Evolutionary conservation across 2,888 invertebrate species (phyloP).

Genomic region (Vandiemenella viatica): DNA sequence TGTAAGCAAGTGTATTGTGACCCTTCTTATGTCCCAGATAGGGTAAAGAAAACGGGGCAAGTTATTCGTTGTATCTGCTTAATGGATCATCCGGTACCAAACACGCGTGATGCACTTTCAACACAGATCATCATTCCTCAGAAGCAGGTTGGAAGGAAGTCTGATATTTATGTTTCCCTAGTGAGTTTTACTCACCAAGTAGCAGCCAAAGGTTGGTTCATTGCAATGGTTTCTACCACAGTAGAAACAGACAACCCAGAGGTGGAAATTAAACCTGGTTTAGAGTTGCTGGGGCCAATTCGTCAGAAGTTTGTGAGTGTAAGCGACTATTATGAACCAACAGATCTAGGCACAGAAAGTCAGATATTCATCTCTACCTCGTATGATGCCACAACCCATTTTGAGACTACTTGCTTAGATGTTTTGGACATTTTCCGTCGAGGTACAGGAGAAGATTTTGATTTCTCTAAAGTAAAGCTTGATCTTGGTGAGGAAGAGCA

Average conservation of each 20-base stretch:
- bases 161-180: constrained; percentile 94
- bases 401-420: constrained; percentile 96
- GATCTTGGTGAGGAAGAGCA: constrained; percentile 84
- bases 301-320: constrained; percentile 82
- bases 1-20: constrained; percentile 98
- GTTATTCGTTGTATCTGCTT: constrained; percentile 97
- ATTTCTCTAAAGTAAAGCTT: constrained; percentile 90
- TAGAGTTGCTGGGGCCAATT: constrained; percentile 79
- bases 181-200: constrained; percentile 95
- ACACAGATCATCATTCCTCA: constrained; percentile 99
- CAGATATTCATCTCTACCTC: constrained; percentile 95
- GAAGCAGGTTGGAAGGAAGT: constrained; percentile 76
- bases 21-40: constrained; percentile 88
- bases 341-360: constrained; percentile 72
- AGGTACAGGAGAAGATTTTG: constrained; percentile 91
- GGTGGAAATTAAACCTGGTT: constrained; percentile 82
- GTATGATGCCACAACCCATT: constrained; percentile 98
- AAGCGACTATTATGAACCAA: constrained; percentile 76
- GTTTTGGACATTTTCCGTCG: constrained; percentile 92
- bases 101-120: constrained; percentile 89
- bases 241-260: constrained; percentile 95
- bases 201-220: constrained; percentile 53
- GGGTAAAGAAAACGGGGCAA: constrained; percentile 60
- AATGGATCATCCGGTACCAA: constrained; percentile 90
- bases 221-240: constrained; percentile 95